Conservation (phyloP, 2,888 invertebrate species). For the Tipula unca region DNA sequence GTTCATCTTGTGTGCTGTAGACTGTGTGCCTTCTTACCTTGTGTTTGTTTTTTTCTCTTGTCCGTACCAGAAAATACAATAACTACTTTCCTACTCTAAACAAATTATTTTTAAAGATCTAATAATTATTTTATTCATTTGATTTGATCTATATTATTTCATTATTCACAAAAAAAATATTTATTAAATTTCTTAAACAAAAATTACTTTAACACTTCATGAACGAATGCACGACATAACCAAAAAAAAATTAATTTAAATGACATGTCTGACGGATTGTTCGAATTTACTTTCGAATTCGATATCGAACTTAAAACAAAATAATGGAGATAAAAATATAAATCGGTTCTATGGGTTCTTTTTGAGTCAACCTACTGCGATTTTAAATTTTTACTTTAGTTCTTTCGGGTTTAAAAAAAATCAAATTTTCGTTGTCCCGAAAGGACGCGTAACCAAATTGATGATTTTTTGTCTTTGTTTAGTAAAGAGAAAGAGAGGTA, state of each 20-base stretch:
- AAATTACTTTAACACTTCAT: background rate
- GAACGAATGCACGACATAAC: background rate
- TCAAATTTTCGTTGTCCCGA: no score
- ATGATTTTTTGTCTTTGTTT: no score
- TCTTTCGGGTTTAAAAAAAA: no score
- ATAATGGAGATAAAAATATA: background rate
- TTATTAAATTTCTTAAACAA: background rate
- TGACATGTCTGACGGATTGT: background rate
- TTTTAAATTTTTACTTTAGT: no score
- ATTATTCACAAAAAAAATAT: background rate
- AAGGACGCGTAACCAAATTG: no score
- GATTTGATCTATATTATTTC: background rate
- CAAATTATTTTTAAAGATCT: slow-evolving; percentile 8
- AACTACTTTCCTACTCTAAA: background rate
- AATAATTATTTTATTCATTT: background rate
- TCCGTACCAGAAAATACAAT: background rate
- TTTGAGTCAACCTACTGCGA: no score
- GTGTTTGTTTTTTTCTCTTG: background rate
- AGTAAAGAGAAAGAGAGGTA: no score
- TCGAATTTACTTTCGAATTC: background rate
- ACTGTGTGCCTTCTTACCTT: background rate
- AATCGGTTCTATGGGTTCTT: background rate
- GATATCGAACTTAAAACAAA: background rate
- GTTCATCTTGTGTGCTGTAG: background rate
- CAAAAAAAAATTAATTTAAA: background rate